Percentiles rank a stretch among this genome's conserved stretches.
Conservation (phyloP, 1,140 invertebrate genomes). For the Pseudomyrmex flavicornis region DNA sequence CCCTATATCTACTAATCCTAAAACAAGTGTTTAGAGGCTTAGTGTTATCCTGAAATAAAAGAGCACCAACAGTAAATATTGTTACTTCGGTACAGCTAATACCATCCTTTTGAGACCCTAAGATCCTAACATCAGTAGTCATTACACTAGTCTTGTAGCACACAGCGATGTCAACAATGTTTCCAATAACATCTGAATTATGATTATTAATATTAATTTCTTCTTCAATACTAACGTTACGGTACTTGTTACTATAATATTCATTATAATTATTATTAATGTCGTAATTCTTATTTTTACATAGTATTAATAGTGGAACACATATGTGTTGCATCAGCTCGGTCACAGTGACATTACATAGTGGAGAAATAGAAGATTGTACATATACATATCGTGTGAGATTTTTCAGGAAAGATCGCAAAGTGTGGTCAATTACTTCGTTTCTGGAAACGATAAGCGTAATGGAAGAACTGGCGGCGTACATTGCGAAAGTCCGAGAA, state of each 20-base stretch:
- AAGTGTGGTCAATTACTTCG: conserved; percentile 82
- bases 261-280: conserved; percentile 68
- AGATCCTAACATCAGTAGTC: conserved; percentile 82
- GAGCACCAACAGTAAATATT: conserved; percentile 86
- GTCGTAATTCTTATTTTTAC: conserved; percentile 79
- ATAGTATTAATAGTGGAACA: conserved; percentile 84
- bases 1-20: conserved; percentile 75
- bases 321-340: conserved; percentile 85
- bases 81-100: conserved; percentile 85
- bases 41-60: conserved; percentile 86
- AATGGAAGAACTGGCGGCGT: conserved; percentile 85
- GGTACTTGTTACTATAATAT: conserved; percentile 69
- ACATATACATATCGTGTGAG: conserved; percentile 73
- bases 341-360: conserved; percentile 80
- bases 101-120: conserved; percentile 84
- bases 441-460: conserved; percentile 85
- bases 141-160: conserved; percentile 83
- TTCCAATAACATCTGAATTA: conserved; percentile 77
- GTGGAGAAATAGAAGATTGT: conserved; percentile 76
- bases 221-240: conserved; percentile 69
- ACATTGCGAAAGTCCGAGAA: conserved; percentile 78
- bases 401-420: conserved; percentile 80
- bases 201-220: conserved; percentile 75
- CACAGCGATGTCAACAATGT: conserved; percentile 80
- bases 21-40: conserved; percentile 84